Percentiles rank a stretch among this genome's conserved stretches.
These are phyloP conservation scores for Maccullochella peelii DNA, from an alignment of 2,113 vertebrate species.

Conservation along the genomic window DNA sequence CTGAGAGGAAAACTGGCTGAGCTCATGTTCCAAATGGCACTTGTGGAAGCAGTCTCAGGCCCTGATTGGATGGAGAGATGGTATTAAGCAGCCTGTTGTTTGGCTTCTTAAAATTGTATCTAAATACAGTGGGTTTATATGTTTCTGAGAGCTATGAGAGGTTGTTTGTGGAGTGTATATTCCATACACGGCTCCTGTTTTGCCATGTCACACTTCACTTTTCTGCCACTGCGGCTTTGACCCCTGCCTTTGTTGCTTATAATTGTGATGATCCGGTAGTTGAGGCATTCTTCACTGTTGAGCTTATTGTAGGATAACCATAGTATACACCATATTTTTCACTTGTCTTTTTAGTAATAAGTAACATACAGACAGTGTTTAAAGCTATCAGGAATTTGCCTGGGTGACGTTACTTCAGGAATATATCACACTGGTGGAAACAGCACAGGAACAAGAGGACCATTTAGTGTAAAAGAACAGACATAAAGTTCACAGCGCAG, in stretches of 20 bases:
- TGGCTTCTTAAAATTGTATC: not conserved
- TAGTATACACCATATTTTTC: not conserved
- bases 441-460: not conserved
- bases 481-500: not conserved
- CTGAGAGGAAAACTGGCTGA: conserved; percentile 36
- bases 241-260: not conserved
- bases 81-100: conserved; percentile 9
- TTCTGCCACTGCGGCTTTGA: not conserved
- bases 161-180: not conserved
- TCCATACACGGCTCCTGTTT: not conserved
- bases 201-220: not conserved
- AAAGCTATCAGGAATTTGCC: not conserved
- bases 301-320: not conserved
- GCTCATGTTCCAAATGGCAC: conserved; percentile 25
- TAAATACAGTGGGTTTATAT: not conserved
- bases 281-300: not conserved
- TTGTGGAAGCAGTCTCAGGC: not conserved
- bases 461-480: not conserved
- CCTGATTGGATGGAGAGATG: conserved; percentile 18
- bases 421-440: not conserved
- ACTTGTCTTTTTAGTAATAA: not conserved
- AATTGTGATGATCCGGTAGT: not conserved
- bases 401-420: not conserved
- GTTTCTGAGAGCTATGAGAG: conserved; percentile 4
- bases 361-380: not conserved